A percentile compares a stretch with the other conserved stretches of the same genome.
phyloP scores from a whole-genome alignment of 2,888 invertebrate genomes.

The Agrotis puta region DNA sequence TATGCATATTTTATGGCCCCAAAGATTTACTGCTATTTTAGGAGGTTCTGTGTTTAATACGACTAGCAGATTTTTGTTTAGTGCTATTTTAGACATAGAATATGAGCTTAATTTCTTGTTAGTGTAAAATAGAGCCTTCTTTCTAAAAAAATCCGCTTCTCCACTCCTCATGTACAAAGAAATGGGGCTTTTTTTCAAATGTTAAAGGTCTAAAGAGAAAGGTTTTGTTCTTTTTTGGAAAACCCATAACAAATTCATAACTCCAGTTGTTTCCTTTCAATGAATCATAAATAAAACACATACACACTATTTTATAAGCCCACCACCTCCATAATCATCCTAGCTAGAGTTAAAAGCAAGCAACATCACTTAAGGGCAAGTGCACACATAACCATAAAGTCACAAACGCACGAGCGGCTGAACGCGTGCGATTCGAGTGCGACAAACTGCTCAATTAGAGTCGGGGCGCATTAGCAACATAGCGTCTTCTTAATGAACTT shows the following conservation, averaged over 20 bases:
- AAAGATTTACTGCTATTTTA: conserved; percentile 61
- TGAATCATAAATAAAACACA: not conserved
- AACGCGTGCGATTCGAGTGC: conserved; percentile 54
- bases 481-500: conserved; percentile 79
- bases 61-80: conserved; percentile 13
- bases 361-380: conserved; percentile 35
- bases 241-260: too few species aligned
- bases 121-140: too few species aligned
- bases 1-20: conserved; percentile 78
- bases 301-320: too few species aligned
- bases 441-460: conserved; percentile 77
- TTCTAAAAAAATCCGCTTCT: too few species aligned
- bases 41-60: conserved; percentile 31
- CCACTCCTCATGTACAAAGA: too few species aligned
- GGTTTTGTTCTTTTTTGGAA: too few species aligned
- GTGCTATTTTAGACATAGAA: not conserved
- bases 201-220: too few species aligned
- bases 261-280: not conserved
- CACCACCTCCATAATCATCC: not conserved
- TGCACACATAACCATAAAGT: conserved; percentile 64
- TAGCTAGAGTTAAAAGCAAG: conserved; percentile 7
- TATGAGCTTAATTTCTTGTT: too few species aligned
- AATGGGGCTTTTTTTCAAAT: too few species aligned
- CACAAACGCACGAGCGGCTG: conserved; percentile 58
- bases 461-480: conserved; percentile 75